Evolutionary conservation across 2,888 invertebrate species (phyloP).

Genomic region (Catocala sponsa): DNA sequence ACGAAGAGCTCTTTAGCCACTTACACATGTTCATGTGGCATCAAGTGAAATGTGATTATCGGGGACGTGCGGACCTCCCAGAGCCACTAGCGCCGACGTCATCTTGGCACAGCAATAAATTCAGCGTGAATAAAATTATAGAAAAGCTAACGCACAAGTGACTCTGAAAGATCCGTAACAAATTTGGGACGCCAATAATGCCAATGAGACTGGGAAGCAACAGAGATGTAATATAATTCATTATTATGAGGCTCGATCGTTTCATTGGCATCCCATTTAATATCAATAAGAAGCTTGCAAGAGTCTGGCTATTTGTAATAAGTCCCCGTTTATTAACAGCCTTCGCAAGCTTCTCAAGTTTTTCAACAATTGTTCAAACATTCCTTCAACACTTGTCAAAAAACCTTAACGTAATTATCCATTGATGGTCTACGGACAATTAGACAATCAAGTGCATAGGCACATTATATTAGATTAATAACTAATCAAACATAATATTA

Average conservation of each 20-base stretch:
- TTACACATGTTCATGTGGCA: constrained; percentile 63
- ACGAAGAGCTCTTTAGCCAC: constrained; percentile 73
- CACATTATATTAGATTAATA: constrained; percentile 83
- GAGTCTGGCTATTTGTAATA: constrained; percentile 48
- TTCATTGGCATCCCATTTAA: constrained; percentile 52
- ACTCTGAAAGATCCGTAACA: constrained; percentile 31
- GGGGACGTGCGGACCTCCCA: constrained; percentile 53
- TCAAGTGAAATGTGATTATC: constrained; percentile 60
- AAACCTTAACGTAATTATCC: constrained; percentile 61
- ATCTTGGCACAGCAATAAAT: constrained; percentile 29
- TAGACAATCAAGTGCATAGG: constrained; percentile 75
- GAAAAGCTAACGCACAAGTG: constrained; percentile 45
- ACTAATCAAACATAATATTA: constrained; percentile 84
- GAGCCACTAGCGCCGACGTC: constrained; percentile 42
- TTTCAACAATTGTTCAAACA: constrained; percentile 54
- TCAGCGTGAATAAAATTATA: constrained; percentile 27
- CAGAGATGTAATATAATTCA: constrained; percentile 25
- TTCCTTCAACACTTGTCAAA: constrained; percentile 55
- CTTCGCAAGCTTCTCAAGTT: constrained; percentile 62
- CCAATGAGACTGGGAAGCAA: constrained; percentile 35
- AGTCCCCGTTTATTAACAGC: constrained; percentile 60
- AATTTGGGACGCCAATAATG: constrained; percentile 50
- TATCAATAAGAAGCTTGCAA: constrained; percentile 58
- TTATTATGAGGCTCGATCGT: constrained; percentile 32
- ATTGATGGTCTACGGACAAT: constrained; percentile 68